Conservation (phyloP, 2,797 vertebrate genomes). For the Halcyon smyrnensis region DNA sequence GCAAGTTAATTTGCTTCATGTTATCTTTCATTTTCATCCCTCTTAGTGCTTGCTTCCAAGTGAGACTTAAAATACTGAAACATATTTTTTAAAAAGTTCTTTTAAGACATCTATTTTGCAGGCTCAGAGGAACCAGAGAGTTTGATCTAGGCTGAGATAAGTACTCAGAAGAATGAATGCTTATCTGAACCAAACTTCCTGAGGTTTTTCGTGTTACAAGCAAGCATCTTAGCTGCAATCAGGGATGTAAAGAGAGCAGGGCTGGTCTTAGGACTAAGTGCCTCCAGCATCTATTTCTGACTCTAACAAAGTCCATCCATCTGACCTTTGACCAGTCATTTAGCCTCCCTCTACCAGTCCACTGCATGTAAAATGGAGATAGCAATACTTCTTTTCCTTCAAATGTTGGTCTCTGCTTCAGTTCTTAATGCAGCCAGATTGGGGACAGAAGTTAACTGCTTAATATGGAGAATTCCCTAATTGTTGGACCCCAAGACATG, state of each 20-base stretch:
- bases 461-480: neutral
- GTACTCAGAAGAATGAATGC: neutral
- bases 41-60: neutral
- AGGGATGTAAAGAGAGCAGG: neutral
- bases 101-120: neutral
- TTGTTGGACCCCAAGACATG: neutral
- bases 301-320: neutral
- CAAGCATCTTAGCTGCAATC: neutral
- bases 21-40: neutral
- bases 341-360: neutral
- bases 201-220: neutral
- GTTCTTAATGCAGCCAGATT: neutral
- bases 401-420: neutral
- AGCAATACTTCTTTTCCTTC: neutral
- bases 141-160: conserved; percentile 19
- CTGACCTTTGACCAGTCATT: neutral
- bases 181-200: conserved; percentile 19
- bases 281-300: neutral
- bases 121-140: neutral
- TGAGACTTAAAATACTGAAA: conserved; percentile 5
- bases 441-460: neutral
- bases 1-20: neutral
- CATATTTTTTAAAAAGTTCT: neutral
- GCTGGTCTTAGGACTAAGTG: neutral
- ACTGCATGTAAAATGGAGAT: neutral